Evolutionary conservation across 2,113 vertebrate genomes (phyloP).

Genomic region (Mastomys natalensis): DNA sequence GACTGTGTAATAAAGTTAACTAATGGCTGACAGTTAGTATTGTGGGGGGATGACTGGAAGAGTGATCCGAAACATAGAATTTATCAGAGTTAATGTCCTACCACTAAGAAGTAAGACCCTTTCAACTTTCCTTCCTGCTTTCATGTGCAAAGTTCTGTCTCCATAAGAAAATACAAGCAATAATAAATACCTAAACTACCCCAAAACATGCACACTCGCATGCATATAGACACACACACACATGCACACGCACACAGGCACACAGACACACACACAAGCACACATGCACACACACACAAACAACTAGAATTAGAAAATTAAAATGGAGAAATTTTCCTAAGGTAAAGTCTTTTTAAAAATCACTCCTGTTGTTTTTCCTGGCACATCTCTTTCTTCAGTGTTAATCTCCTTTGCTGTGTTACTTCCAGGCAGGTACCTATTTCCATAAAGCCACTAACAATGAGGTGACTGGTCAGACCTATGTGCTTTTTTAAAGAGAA

Average conservation of each 20-base stretch:
- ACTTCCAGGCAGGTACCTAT: conserved; percentile 23
- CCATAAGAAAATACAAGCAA: conserved; percentile 5
- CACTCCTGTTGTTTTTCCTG: conserved; percentile 22
- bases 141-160: background rate
- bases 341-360: background rate
- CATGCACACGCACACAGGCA: rapidly evolving
- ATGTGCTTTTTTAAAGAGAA: background rate
- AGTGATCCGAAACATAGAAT: conserved; percentile 41
- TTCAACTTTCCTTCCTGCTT: conserved; percentile 48
- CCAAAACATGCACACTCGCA: background rate
- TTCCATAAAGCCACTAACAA: conserved; percentile 27
- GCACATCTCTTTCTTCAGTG: background rate
- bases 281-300: background rate
- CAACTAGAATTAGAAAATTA: conserved; percentile 48
- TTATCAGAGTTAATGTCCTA: conserved; percentile 35
- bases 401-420: background rate
- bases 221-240: background rate
- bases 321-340: background rate
- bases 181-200: background rate
- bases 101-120: conserved; percentile 44
- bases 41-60: conserved; percentile 45
- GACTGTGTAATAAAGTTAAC: conserved; percentile 75
- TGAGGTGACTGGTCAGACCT: background rate
- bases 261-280: no score
- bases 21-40: conserved; percentile 60